These are phyloP conservation scores for Protobothrops flavoviridis DNA, from an alignment of 2,113 vertebrate genomes.

Conservation along the genomic window DNA sequence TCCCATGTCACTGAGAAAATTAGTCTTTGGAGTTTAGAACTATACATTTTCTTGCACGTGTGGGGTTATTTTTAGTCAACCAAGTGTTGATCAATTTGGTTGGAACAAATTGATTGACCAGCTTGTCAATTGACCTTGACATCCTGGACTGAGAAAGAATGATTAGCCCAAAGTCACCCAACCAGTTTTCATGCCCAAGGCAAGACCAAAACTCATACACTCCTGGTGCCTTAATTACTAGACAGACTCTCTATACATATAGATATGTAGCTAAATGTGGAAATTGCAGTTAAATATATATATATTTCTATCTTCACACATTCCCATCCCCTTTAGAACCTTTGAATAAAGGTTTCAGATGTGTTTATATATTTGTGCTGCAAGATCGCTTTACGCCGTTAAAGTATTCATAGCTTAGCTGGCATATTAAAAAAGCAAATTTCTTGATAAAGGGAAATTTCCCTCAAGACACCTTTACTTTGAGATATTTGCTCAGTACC, in stretches of 20 bases:
- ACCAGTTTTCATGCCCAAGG: neutral
- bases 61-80: neutral
- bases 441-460: neutral
- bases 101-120: neutral
- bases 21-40: neutral
- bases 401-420: slow-evolving; percentile 16
- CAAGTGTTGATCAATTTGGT: neutral
- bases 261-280: neutral
- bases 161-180: neutral
- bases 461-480: slow-evolving; percentile 9
- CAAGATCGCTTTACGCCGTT: neutral
- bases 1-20: neutral
- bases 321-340: neutral
- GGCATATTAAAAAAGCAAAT: neutral
- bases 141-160: neutral
- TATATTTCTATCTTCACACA: neutral
- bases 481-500: neutral
- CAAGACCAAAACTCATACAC: neutral
- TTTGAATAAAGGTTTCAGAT: neutral
- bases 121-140: neutral
- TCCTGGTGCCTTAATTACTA: neutral
- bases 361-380: neutral
- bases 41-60: neutral
- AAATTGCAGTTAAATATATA: neutral
- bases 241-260: neutral